Evolutionary conservation across 1,140 invertebrate genomes (phyloP), one percentile per base, ranked within the genome.

Genomic region (Megalonaias nervosa): DNA sequence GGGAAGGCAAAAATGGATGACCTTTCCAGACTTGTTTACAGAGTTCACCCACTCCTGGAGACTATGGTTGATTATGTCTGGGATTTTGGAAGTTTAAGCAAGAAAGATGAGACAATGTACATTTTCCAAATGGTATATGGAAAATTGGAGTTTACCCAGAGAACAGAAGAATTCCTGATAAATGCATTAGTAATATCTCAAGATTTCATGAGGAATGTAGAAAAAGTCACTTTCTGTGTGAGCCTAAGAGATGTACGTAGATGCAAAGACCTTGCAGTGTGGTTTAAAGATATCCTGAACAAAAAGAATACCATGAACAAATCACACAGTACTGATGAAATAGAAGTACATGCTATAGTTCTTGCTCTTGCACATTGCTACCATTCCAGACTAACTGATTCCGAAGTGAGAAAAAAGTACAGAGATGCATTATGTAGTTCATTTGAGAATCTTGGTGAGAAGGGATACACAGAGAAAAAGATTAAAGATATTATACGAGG

Each of bases 201-300:
- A 59, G 48, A 71, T 2, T 84, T 84, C 72, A 78, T 85, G 1
- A 48, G 81, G 62, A n/a, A 71, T 21, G 38, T 55, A 23, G 82
- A 84, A 60, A 26, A 75, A 55, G 71, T 57, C 55, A 60, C 64
- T 11, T 81, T 77, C 57, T 75, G 75, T 78, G 84, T 86, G 2
- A 86, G 85, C 69, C 71, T 86, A 55, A 78, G 85, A n/a, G 85
- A 86, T 80, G 78, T 86, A 12, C 71, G 80, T 15, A 65, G 85
- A 60, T 82, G 84, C 69, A 81, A 67, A 67, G 66, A 60, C 70
- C 67, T 87, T 11, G 73, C 77, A 19, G 66, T 65, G 38, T 86
- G 84, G 86, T 86, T 85, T 73, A 19, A 56, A 15, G 19, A 72
- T 5, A 71, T 78, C 38, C 67, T 82, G 0, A 31, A 1, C 60